Percentiles rank a stretch among this genome's conserved stretches.
phyloP scores from a whole-genome alignment of 2,113 vertebrate species.

The Sus scrofa region T2T-Sscrofa CM000819.6:26292501-26293000 shows the following conservation, averaged over 20 bases:
- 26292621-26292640: background rate
- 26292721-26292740: background rate
- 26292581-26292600: background rate
- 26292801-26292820: background rate
- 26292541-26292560: background rate
- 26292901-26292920: slow-evolving; percentile 42
- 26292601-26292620: background rate
- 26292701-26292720: background rate
- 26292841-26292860: slow-evolving; percentile 46
- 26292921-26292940: background rate
- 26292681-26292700: background rate
- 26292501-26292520: background rate
- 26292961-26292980: slow-evolving; percentile 4
- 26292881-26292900: slow-evolving; percentile 12
- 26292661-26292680: background rate
- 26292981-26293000: background rate
- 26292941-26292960: slow-evolving; percentile 21
- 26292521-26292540: background rate
- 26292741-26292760: rapidly evolving
- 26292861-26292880: slow-evolving; percentile 46
- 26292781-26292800: background rate
- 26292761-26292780: background rate
- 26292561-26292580: background rate
- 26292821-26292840: slow-evolving; percentile 30
- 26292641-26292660: background rate